Conservation (phyloP, 2,888 invertebrate genomes). For the Dicranocentrus wangi region DNA sequence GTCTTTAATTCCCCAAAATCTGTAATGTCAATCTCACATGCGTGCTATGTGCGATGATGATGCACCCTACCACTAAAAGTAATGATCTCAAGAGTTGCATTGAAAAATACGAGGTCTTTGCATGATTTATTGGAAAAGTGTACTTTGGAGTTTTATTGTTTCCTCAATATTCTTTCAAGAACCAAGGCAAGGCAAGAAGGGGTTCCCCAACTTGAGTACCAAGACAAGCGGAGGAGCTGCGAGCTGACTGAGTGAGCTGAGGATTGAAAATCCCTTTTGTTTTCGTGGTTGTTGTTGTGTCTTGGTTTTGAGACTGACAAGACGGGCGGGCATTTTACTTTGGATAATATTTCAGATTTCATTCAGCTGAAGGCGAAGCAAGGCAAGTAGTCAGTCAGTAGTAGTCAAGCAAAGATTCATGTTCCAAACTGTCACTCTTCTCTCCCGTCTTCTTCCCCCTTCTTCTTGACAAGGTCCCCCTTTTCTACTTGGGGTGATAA, state of each 20-base stretch:
- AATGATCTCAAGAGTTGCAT: slow-evolving; percentile 29
- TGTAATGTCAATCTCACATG: slow-evolving; percentile 46
- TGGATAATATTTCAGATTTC: neutral
- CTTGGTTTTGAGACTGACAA: neutral
- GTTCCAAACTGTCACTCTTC: neutral
- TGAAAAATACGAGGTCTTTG: neutral
- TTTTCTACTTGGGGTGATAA: neutral
- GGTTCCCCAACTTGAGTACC: too few species aligned
- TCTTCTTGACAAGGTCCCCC: neutral
- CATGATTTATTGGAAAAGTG: slow-evolving; percentile 39
- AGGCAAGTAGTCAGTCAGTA: too few species aligned
- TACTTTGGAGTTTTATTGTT: slow-evolving; percentile 44
- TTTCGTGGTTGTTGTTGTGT: too few species aligned
- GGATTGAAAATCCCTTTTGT: too few species aligned
- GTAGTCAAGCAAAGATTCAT: neutral
- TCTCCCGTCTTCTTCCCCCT: neutral
- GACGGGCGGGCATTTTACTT: neutral
- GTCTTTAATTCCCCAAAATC: slow-evolving; percentile 58
- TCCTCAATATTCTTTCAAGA: slow-evolving; percentile 21
- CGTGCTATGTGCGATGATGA: neutral
- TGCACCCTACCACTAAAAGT: slow-evolving; percentile 12
- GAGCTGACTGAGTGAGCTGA: too few species aligned
- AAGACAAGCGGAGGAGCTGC: too few species aligned
- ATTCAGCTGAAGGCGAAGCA: neutral
- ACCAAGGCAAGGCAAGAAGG: too few species aligned